These are phyloP conservation scores for Cyprinodon brontotheroides DNA, from an alignment of 2,113 vertebrate species.

Conservation along the genomic window DNA sequence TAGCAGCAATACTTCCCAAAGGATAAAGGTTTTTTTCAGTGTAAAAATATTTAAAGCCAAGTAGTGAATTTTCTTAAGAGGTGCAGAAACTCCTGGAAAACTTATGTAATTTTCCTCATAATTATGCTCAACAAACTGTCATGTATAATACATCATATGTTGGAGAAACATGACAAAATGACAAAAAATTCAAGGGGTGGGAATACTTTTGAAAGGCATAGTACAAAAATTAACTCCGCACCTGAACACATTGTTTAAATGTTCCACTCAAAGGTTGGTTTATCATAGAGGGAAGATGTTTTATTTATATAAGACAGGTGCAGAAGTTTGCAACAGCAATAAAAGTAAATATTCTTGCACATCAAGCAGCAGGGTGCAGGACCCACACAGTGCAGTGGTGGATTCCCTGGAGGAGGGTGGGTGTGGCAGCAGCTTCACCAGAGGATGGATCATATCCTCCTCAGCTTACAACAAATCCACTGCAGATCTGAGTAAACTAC, in stretches of 20 bases:
- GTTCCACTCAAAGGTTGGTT: neutral
- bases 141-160: no score
- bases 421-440: constrained; percentile 49
- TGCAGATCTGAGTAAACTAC: no score
- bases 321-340: constrained; percentile 6
- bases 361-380: constrained; percentile 45
- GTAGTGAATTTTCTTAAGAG: neutral
- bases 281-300: constrained; percentile 14
- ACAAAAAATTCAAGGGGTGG: neutral
- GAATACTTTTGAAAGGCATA: neutral
- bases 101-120: neutral
- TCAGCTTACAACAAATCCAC: constrained; percentile 2
- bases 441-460: constrained; percentile 18
- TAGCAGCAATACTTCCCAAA: no score
- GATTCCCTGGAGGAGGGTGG: constrained; percentile 42
- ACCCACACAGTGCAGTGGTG: constrained; percentile 28
- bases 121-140: neutral
- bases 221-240: neutral
- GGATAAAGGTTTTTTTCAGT: neutral
- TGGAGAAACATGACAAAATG: neutral
- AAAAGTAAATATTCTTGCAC: constrained; percentile 31
- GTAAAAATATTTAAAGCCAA: neutral
- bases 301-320: constrained; percentile 14
- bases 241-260: neutral
- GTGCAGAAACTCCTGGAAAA: neutral